Conservation (phyloP, 2,797 vertebrate genomes). For the Erpetoichthys calabaricus region DNA sequence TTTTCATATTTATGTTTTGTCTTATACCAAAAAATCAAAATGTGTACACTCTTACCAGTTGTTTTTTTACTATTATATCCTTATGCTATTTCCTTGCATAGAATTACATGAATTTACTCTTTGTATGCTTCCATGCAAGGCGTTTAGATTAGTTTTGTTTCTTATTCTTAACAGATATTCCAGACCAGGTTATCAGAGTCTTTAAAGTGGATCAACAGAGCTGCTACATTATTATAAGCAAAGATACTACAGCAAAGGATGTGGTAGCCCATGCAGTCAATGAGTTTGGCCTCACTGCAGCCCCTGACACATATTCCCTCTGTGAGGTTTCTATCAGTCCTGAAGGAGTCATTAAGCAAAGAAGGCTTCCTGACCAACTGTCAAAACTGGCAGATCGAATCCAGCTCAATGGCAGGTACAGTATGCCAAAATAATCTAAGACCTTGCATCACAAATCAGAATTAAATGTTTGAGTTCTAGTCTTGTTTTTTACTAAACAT, state of each 20-base stretch:
- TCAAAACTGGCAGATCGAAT: constrained; percentile 92
- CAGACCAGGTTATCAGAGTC: constrained; percentile 88
- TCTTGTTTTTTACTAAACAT: constrained; percentile 13
- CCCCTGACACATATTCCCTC: constrained; percentile 73
- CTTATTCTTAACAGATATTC: constrained; percentile 57
- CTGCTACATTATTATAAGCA: constrained; percentile 94
- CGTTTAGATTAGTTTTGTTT: too few relatives aligned
- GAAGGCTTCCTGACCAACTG: constrained; percentile 82
- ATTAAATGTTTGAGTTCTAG: constrained; percentile 15
- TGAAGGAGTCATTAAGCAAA: constrained; percentile 87
- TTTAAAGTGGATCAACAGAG: constrained; percentile 95
- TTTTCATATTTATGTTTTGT: too few relatives aligned
- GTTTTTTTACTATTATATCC: too few relatives aligned
- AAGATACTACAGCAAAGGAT: constrained; percentile 89
- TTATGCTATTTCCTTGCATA: too few relatives aligned
- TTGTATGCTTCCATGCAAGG: too few relatives aligned
- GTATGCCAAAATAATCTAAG: too few relatives aligned
- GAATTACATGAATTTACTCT: too few relatives aligned
- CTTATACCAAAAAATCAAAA: too few relatives aligned
- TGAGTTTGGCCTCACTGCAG: constrained; percentile 68
- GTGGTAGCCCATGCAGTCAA: constrained; percentile 77
- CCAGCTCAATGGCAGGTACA: constrained; percentile 84
- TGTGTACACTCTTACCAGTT: too few relatives aligned
- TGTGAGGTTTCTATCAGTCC: constrained; percentile 88
- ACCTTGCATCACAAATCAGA: too few relatives aligned